Evolutionary conservation across 2,113 vertebrate genomes (phyloP).

Genomic region (Phalacrocorax brasilianus): DNA sequence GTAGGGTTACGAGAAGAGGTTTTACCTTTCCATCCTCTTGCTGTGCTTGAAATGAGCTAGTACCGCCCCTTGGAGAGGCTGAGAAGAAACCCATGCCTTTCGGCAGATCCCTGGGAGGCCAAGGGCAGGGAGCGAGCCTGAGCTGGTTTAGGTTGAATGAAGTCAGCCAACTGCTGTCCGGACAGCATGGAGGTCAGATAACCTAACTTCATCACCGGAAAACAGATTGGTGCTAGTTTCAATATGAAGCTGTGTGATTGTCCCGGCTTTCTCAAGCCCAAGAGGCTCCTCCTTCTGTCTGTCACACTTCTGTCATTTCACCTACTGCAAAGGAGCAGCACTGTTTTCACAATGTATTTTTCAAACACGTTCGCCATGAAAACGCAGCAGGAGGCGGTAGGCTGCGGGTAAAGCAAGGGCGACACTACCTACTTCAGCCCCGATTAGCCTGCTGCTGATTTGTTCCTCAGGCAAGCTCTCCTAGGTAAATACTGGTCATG

Average conservation of each 20-base stretch:
- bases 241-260: neutral
- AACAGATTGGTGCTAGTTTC: neutral
- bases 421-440: neutral
- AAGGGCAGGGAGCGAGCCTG: neutral
- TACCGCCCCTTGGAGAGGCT: neutral
- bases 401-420: neutral
- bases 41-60: neutral
- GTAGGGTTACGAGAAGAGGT: neutral
- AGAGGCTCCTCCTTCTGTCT: neutral
- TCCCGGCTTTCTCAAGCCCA: neutral
- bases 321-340: neutral
- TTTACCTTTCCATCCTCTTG: neutral
- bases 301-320: neutral
- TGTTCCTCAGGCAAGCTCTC: neutral
- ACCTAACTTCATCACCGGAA: fast-evolving
- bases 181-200: neutral
- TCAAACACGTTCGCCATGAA: neutral
- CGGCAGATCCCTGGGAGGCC: neutral
- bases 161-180: neutral
- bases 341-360: neutral
- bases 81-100: neutral
- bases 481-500: neutral
- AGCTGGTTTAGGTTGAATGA: neutral
- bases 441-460: neutral
- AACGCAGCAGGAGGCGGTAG: neutral